Evolutionary conservation across 2,113 vertebrate genomes (phyloP), one percentile per base, ranked within the genome.

Genomic region (Leptocoma aspasia): DNA sequence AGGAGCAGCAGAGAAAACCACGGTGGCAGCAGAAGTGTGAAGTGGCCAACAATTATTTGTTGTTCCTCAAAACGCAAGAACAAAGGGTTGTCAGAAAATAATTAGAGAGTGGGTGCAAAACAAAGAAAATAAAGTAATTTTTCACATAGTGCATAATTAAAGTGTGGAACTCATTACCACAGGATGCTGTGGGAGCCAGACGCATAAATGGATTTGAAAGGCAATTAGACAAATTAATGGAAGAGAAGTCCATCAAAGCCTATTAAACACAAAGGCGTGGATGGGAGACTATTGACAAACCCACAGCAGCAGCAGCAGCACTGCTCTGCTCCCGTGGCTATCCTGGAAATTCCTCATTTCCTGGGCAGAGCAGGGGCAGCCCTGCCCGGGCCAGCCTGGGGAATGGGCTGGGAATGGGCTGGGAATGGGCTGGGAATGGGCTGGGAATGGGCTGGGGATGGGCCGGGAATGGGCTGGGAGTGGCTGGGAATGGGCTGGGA

Each of bases 141-240:
- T 93, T 93, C 82, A 88, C 75, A 6, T 11, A 53, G 61, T 7
- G 37, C 30, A 24, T 92, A 94, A 96, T 96, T 90, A 95, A 94
- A 96, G 65, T 6, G 75, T 50, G 85, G 79, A 86, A 75, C 88
- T 92, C 92, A 82, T 96, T 96, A 95, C 68, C 50, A 69, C 68
- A 22, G 80, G 76, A 91, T 89, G 89, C 63, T 33, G 85, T n/a
- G 31, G 85, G 45, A 95, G 90, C 88, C 92, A 88, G 90, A 91
- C 75, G n/a, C 82, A 45, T 30, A 92, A 93, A 95, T 64, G 92
- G 88, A 52, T 93, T 82, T 64, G 54, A 90, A 93, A 96, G 81
- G 92, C 94, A 95, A 95, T 96, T 93, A 95, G 88, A 90, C 70
- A 86, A 96, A 96, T 88, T 96, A 93, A 94, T 77, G 88, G 82